A percentile compares a stretch with the other conserved stretches of the same genome.
These are phyloP conservation scores for Bubo bubo DNA, from an alignment of 2,113 vertebrate genomes.

Conservation along the genomic window DNA sequence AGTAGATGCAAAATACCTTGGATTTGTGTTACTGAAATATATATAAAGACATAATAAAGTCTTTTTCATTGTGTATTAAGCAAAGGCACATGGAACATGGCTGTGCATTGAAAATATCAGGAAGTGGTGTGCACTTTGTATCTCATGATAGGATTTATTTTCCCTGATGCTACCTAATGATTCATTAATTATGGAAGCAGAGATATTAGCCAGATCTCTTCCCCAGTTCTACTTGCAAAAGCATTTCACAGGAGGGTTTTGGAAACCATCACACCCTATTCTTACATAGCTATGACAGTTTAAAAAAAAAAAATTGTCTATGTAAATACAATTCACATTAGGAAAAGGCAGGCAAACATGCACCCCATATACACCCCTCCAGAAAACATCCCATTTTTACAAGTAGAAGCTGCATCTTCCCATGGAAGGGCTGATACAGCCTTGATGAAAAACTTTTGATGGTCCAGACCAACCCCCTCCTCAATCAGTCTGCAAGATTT, in stretches of 20 bases:
- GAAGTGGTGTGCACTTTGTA: neutral
- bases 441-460: neutral
- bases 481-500: neutral
- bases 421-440: neutral
- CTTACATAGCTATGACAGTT: neutral
- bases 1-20: neutral
- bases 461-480: neutral
- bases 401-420: neutral
- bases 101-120: neutral
- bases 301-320: neutral
- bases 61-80: neutral
- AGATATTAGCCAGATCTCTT: neutral
- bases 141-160: neutral
- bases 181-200: neutral
- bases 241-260: neutral
- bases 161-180: neutral
- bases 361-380: accelerated
- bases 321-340: too few relatives aligned
- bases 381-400: neutral
- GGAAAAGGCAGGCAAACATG: neutral
- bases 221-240: neutral
- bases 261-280: neutral
- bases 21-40: neutral
- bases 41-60: neutral
- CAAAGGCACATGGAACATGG: conserved; percentile 10